phyloP scores from a whole-genome alignment of 2,888 invertebrate genomes.

The Hyles lineata region DNA sequence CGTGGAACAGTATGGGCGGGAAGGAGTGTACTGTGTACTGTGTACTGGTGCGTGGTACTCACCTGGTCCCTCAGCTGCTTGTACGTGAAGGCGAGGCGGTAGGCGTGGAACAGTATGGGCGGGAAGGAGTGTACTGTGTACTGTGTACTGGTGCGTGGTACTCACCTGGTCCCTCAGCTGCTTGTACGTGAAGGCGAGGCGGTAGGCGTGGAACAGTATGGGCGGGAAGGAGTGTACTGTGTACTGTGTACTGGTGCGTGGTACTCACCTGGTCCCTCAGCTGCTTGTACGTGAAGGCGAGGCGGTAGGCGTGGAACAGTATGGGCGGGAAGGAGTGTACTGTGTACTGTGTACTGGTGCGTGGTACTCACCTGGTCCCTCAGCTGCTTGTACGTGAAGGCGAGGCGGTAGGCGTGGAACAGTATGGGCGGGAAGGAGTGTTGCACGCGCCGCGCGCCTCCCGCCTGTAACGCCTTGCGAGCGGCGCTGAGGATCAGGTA shows the following conservation, averaged over 20 bases:
- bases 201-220: too few species aligned
- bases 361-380: slow-evolving; percentile 86
- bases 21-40: too few species aligned
- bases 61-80: slow-evolving; percentile 90
- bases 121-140: too few species aligned
- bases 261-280: slow-evolving; percentile 88
- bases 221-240: too few species aligned
- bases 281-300: slow-evolving; percentile 87
- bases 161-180: slow-evolving; percentile 89
- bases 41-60: neutral
- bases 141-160: neutral
- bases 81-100: slow-evolving; percentile 81
- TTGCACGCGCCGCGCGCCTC: slow-evolving; percentile 94
- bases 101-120: too few species aligned
- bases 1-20: too few species aligned
- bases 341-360: too few species aligned
- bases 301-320: too few species aligned
- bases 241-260: too few species aligned
- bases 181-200: slow-evolving; percentile 86
- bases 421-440: slow-evolving; percentile 96
- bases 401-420: slow-evolving; percentile 96
- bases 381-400: slow-evolving; percentile 91
- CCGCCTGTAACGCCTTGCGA: slow-evolving; percentile 94
- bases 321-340: too few species aligned
- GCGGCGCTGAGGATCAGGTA: slow-evolving; percentile 95